A percentile compares a stretch with the other conserved stretches of the same genome.
phyloP scores from a whole-genome alignment of 2,797 vertebrate species.

The Megaceryle alcyon region DNA sequence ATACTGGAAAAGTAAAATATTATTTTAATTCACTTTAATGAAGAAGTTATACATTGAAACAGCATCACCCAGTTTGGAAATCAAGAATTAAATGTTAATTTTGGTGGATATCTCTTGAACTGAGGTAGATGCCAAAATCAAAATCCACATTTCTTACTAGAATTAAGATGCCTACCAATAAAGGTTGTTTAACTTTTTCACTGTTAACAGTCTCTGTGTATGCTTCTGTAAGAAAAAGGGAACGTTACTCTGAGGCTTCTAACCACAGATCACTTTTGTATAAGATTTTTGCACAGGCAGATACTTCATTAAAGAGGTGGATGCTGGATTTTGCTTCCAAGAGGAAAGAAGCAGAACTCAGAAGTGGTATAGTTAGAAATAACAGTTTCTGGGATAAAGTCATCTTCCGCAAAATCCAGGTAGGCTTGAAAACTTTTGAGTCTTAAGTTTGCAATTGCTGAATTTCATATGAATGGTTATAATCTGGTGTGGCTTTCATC shows the following conservation, averaged over 20 bases:
- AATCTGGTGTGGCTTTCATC: background rate
- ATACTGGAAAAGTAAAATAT: background rate
- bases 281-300: constrained; percentile 93
- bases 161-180: background rate
- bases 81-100: background rate
- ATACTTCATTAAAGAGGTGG: constrained; percentile 91
- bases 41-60: background rate
- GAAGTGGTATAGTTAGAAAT: constrained; percentile 88
- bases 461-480: background rate
- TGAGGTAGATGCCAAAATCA: background rate
- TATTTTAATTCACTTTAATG: background rate
- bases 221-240: background rate
- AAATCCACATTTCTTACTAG: background rate
- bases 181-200: background rate
- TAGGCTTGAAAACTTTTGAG: constrained; percentile 30
- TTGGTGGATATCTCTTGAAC: background rate
- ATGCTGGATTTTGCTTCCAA: constrained; percentile 92
- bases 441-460: background rate
- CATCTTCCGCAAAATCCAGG: constrained; percentile 97
- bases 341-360: constrained; percentile 93
- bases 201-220: background rate
- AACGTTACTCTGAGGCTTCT: background rate
- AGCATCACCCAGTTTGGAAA: background rate
- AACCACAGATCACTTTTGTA: background rate
- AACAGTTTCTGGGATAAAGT: constrained; percentile 97